Evolutionary conservation across 2,888 invertebrate species (phyloP).

Genomic region (Eurytoma californica): DNA sequence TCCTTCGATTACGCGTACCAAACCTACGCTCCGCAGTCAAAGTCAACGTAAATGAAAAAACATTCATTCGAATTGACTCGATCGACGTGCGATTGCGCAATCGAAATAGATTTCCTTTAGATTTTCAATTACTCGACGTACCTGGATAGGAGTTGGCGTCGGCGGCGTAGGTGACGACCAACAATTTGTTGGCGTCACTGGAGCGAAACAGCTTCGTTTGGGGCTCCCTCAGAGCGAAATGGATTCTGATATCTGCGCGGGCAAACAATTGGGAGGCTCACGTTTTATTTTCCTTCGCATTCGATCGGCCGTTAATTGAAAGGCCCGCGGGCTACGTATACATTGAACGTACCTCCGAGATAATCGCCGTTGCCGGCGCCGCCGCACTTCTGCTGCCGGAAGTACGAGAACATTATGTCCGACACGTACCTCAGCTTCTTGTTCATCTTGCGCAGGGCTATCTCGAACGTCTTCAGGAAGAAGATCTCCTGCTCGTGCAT

Average conservation of each 20-base stretch:
- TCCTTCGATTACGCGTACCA: background rate
- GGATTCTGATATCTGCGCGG: slow-evolving; percentile 70
- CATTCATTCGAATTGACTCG: background rate
- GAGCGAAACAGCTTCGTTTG: slow-evolving; percentile 68
- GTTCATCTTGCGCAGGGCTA: slow-evolving; percentile 77
- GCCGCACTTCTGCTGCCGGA: slow-evolving; percentile 75
- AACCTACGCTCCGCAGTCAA: background rate
- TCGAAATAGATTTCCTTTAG: too few relatives aligned
- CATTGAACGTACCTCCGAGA: slow-evolving; percentile 65
- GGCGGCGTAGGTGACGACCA: slow-evolving; percentile 84
- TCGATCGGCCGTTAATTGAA: slow-evolving; percentile 28
- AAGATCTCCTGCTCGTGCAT: slow-evolving; percentile 80
- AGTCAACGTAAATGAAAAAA: background rate
- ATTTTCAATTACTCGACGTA: slow-evolving; percentile 28
- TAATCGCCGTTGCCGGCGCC: slow-evolving; percentile 75
- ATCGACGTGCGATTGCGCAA: background rate
- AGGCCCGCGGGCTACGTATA: background rate
- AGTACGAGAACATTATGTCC: slow-evolving; percentile 82
- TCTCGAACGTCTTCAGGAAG: slow-evolving; percentile 80
- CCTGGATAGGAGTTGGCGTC: slow-evolving; percentile 83
- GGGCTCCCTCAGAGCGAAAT: slow-evolving; percentile 70
- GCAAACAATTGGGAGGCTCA: slow-evolving; percentile 15
- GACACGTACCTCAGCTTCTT: slow-evolving; percentile 77
- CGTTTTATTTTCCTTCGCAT: too few relatives aligned
- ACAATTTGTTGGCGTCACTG: slow-evolving; percentile 71